A percentile compares a stretch with the other conserved stretches of the same genome.
phyloP scores from a whole-genome alignment of 2,888 invertebrate genomes.

The Fragum fragum region DNA sequence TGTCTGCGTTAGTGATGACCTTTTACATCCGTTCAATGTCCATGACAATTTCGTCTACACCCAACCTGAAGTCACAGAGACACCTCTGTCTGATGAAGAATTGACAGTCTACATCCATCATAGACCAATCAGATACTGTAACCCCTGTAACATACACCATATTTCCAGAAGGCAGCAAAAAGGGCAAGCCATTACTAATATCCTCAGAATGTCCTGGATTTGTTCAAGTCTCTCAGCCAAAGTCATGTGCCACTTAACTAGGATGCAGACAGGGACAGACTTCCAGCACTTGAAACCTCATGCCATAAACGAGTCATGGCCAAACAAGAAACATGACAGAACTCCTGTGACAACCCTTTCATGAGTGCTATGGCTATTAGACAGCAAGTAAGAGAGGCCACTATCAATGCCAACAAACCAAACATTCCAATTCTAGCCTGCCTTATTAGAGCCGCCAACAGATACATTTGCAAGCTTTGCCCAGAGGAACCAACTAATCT shows the following conservation, averaged over 20 bases:
- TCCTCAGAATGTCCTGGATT: constrained; percentile 13
- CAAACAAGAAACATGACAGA: neutral
- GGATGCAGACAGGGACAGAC: constrained; percentile 10
- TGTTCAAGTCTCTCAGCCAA: neutral
- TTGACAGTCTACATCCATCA: neutral
- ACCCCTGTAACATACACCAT: neutral
- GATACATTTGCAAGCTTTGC: neutral
- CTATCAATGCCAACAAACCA: constrained; percentile 14
- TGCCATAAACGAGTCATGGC: neutral
- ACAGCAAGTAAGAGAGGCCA: neutral
- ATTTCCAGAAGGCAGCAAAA: constrained; percentile 21
- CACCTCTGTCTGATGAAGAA: too few relatives aligned
- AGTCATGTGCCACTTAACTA: constrained; percentile 18
- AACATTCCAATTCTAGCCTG: neutral
- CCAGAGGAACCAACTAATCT: constrained; percentile 20
- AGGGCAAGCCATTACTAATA: constrained; percentile 10
- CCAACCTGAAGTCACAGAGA: neutral
- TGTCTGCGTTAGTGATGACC: neutral
- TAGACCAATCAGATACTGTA: neutral
- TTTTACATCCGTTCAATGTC: neutral
- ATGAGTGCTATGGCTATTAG: neutral
- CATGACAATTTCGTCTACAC: neutral
- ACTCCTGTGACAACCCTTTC: neutral
- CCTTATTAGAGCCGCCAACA: constrained; percentile 19
- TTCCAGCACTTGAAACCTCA: constrained; percentile 4